These are phyloP conservation scores for Chelon auratus DNA, from an alignment of 2,797 vertebrate genomes.

Conservation along the genomic window DNA sequence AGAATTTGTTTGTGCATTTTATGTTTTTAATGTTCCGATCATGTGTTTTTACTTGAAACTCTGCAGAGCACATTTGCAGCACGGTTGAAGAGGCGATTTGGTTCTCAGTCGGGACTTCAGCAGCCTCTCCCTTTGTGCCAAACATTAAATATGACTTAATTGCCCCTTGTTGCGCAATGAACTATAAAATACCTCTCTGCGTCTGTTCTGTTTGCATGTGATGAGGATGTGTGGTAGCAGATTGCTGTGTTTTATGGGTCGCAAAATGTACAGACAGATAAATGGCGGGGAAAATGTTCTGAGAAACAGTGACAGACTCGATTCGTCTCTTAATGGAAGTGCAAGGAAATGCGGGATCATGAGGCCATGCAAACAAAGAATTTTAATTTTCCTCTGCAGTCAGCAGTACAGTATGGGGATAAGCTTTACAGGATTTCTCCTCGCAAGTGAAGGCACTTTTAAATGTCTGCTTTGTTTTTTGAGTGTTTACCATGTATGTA, in stretches of 20 bases:
- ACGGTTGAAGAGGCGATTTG: neutral
- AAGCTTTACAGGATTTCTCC: no score
- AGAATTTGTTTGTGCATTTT: constrained; percentile 59
- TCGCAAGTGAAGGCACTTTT: no score
- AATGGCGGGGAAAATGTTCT: neutral
- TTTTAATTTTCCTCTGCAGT: no score
- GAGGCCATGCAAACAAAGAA: neutral
- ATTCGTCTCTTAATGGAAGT: neutral
- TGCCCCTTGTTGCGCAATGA: constrained; percentile 19
- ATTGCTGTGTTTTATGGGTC: constrained; percentile 19
- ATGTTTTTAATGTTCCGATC: constrained; percentile 40
- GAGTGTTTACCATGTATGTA: no score
- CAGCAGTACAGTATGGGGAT: no score
- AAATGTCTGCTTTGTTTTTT: no score
- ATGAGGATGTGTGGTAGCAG: neutral
- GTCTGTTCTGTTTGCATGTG: constrained; percentile 10
- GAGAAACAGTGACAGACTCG: no score
- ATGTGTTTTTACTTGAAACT: constrained; percentile 50
- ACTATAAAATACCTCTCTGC: constrained; percentile 13
- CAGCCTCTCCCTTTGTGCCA: constrained; percentile 21
- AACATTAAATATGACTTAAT: constrained; percentile 39
- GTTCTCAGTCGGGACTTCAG: constrained; percentile 20
- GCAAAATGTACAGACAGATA: constrained; percentile 14
- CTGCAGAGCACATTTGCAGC: constrained; percentile 13
- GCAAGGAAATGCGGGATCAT: neutral